Evolutionary conservation across 2,888 invertebrate genomes (phyloP), one percentile per base, ranked within the genome.

Genomic region (Volucella bombylans): DNA sequence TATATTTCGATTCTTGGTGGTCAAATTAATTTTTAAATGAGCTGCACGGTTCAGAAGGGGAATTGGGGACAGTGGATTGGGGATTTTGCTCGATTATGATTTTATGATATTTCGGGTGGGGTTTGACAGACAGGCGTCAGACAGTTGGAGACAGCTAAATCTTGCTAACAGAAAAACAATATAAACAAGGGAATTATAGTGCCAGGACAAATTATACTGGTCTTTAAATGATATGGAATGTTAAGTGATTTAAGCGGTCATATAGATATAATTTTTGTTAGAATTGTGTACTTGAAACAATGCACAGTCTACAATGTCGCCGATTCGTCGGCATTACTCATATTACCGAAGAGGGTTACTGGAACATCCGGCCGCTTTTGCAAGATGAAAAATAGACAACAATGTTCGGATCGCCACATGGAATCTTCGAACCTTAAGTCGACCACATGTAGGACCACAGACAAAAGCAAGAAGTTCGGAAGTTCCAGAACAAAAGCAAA

Each of bases 31-130:
- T 49, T 57, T 38, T n/a, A 1, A 11, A 45, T 41, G 15, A 8
- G n/a, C 1, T n/a, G 31, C 41, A 12, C 3, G 43, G 1, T 55
- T 15, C 15, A 38, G 45, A 41, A n/a, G 31, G 41, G 6, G 11
- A 0, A 18, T 10, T 18, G 47, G 23, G 38, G 4, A 14, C 6
- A 14, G 49, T 10, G 18, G 43, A 11, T 41, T 39, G 8, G 10
- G 8, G 47, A 74, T 54, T 69, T 69, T 61, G 76, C 74, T 71
- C 83, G 61, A 54, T 81, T 85, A 85, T 85, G 81, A 85, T 76
- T 85, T 85, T 85, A 85, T 85, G 85, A 85, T 77, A 62, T 72
- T 80, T 80, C 80, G 83, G 83, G 79, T 79, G 83, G 83, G 65
- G 74, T 83, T 76, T 83, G 83, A 74, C 79, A 83, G 83, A 83